Base-by-base conservation (phyloP, 92 coral and sea anemone genomes). In the Chrysogorgia sp. region DNA sequence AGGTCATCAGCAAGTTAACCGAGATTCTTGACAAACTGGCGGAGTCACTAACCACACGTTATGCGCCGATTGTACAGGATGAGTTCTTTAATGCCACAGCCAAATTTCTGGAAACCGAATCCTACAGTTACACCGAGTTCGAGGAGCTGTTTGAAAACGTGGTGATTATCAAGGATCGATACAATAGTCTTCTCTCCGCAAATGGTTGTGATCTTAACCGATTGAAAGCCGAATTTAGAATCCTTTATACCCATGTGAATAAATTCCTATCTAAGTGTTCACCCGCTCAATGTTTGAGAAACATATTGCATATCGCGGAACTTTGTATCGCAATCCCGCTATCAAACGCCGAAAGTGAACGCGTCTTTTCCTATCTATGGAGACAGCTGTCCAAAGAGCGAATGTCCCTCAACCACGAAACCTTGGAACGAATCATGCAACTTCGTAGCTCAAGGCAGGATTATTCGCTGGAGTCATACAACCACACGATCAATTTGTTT, bases 161-260 rank as follows among this genome's bases (percentile, higher is more conserved):
- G 74, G 55, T 66, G 74, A 66, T 41, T 66, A 66, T 66, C 74
- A 66, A 66, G 74, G 75, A 68, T 23, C 75, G 40, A 10, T 68
- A 45, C 75, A 45, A 48, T 40, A 13, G 33, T 41, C 74, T 66
- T 66, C 74, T 66, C 32, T 66, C 56, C 32, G 59, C 59, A 68
- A 68, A 45, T 48, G 59, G 75, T 68, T 68, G 59, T 68, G 75
- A 68, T 68, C 75, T 68, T 28, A 45, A 0, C 24, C 22, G 59
- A 68, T 28, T 68, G 59, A 68, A 68, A 68, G 75, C 58, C 24
- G 59, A 68, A 68, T 68, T 68, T 19, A 45, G 59, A 45, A 48
- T 68, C 25, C 59, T 68, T 45, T 48, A 68, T 68, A 68, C 59
- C 37, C 75, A 68, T 68, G 75, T 68, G 22, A 45, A 28, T 25